Evolutionary conservation across 2,113 vertebrate species (phyloP), one percentile per base, ranked within the genome.

Genomic region (Tachysurus vachellii): DNA sequence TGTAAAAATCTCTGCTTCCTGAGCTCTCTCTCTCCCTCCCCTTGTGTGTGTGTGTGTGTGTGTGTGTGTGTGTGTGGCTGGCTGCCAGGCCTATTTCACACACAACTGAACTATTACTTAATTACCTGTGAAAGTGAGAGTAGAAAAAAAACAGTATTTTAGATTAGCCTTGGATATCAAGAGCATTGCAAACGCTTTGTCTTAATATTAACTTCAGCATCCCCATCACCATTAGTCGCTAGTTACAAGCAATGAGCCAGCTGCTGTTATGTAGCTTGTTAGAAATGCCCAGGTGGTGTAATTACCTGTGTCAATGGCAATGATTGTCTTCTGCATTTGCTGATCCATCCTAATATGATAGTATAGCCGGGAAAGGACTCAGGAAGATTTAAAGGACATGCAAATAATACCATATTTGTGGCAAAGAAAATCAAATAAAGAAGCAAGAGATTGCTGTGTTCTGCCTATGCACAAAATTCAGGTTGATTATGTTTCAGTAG

Each of bases 261-360:
- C 91, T 82, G 88, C 91, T 91, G 92, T 95, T 94, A 93, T 91
- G 90, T 91, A 92, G 93, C 92, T 94, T 94, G 92, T 94, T 95
- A 93, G 89, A 92, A 92, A 92, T 91, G 91, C 92, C 93, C 90
- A 92, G 91, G 91, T 93, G 92, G 93, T 90, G 92, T 93, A 95
- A 95, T 95, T 95, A 93, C 91, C 92, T 93, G 91, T 93, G 94
- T 93, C 93, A 91, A 90, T 59, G 84, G 88, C 93, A 90, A 90
- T 93, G 93, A 93, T 92, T 93, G 91, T 94, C 90, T 92, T 90
- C 86, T 90, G 89, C 84, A 81, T 89, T 85, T 83, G 90, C 91
- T 91, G 92, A 93, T 93, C 93, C 90, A 90, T 93, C 91, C 89
- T 80, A 86, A 89, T 91, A 86, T 91, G 92, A 93, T 90, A 91